A percentile compares a stretch with the other conserved stretches of the same genome.
These are phyloP conservation scores for Hippocampus barbouri DNA, from an alignment of 2,113 vertebrate species.

Conservation along the genomic window DNA sequence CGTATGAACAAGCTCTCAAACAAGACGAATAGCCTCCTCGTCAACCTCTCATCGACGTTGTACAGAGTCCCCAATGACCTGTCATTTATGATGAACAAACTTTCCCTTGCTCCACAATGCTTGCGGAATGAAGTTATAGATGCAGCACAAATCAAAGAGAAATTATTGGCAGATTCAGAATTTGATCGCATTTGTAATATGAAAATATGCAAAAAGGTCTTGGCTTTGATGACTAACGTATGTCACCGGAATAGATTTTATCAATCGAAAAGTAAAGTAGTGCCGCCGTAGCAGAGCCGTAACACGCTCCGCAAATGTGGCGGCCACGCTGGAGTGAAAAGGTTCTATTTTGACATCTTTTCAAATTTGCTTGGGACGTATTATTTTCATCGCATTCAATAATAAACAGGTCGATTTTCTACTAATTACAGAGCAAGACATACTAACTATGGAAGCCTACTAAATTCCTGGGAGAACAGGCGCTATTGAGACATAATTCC, in stretches of 20 bases:
- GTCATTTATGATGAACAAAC: too few species aligned
- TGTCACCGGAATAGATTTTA: not conserved
- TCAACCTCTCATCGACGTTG: too few species aligned
- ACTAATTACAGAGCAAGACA: not conserved
- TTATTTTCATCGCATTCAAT: not conserved
- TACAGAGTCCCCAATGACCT: too few species aligned
- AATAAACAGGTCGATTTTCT: not conserved
- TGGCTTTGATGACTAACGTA: not conserved
- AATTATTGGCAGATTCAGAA: not conserved
- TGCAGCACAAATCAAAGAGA: not conserved
- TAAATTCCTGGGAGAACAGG: not conserved
- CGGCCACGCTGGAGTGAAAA: not conserved
- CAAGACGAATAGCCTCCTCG: too few species aligned
- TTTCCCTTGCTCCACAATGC: not conserved
- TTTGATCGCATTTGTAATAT: not conserved
- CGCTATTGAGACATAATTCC: constrained; percentile 9
- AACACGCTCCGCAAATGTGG: not conserved
- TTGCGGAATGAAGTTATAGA: not conserved
- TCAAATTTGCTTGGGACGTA: not conserved
- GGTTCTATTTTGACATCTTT: not conserved
- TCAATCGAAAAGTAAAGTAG: not conserved
- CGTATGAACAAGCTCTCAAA: not conserved
- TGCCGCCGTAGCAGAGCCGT: not conserved
- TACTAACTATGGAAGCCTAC: not conserved
- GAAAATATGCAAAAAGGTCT: not conserved